phyloP scores from a whole-genome alignment of 2,113 vertebrate species.

The Ammospiza nelsoni region DNA sequence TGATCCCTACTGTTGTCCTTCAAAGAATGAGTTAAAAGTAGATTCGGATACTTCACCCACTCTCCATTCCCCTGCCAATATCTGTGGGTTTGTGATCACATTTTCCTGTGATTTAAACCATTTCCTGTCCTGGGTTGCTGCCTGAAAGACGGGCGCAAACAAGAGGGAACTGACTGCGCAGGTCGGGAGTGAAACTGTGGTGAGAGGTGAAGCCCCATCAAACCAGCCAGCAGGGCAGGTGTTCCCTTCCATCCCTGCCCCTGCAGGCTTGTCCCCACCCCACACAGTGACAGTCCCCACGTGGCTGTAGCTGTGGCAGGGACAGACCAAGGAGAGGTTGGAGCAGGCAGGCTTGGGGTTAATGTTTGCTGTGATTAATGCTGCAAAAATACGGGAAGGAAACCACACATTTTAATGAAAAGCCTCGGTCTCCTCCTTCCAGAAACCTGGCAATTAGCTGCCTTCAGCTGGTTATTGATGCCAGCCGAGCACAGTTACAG shows the following conservation, averaged over 20 bases:
- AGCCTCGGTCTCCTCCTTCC: constrained; percentile 24
- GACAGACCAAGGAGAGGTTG: background rate
- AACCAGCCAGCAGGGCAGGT: background rate
- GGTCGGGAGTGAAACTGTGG: background rate
- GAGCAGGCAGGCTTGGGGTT: constrained; percentile 10
- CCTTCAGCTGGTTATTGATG: constrained; percentile 46
- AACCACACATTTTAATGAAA: constrained; percentile 44
- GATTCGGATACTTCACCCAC: background rate
- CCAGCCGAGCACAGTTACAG: background rate
- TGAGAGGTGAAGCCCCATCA: background rate
- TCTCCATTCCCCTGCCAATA: background rate
- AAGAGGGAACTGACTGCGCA: background rate
- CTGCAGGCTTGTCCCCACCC: background rate
- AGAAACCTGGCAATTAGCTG: constrained; percentile 57
- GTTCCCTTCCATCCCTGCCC: background rate
- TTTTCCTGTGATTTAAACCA: constrained; percentile 43
- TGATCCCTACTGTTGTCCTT: background rate
- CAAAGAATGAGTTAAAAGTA: background rate
- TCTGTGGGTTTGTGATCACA: constrained; percentile 14
- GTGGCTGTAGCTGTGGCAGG: fast-evolving
- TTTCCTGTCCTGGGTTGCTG: constrained; percentile 43
- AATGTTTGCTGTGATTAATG: background rate
- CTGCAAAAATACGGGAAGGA: constrained; percentile 48
- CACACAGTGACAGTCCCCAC: background rate
- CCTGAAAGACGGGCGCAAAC: background rate